phyloP scores from a whole-genome alignment of 1,140 invertebrate genomes.

The Magallana ariakensis region DNA sequence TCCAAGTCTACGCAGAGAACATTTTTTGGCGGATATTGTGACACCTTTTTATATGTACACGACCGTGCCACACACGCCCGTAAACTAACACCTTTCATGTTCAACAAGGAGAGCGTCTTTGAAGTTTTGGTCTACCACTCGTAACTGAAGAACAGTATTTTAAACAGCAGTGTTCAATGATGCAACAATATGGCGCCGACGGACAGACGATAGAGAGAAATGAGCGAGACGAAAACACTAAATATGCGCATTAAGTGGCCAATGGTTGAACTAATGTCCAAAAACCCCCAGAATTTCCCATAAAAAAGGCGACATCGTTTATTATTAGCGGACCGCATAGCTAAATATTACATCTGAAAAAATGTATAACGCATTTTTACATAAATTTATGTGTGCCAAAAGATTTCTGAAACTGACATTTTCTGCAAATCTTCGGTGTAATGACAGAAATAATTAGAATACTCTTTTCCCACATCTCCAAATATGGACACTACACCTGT shows the following conservation, averaged over 20 bases:
- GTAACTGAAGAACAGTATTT: background rate
- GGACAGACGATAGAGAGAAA: background rate
- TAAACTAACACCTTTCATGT: background rate
- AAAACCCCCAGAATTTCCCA: background rate
- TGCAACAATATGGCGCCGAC: background rate
- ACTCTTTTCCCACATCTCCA: too few relatives aligned
- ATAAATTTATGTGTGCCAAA: too few relatives aligned
- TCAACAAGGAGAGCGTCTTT: background rate
- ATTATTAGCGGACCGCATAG: too few relatives aligned
- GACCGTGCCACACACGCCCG: background rate
- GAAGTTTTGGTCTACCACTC: background rate
- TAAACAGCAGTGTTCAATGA: background rate
- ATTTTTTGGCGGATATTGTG: constrained; percentile 12
- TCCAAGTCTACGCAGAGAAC: background rate
- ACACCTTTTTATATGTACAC: background rate
- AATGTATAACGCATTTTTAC: background rate
- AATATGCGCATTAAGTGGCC: background rate
- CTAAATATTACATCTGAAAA: background rate
- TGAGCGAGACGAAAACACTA: background rate
- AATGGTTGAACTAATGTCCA: background rate
- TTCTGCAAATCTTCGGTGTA: too few relatives aligned
- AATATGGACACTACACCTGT: too few relatives aligned
- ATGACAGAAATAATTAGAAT: too few relatives aligned
- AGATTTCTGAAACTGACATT: too few relatives aligned
- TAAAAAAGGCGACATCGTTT: background rate